Conservation (phyloP, 2,888 invertebrate genomes). For the Drosophila nr. medialis region DNA sequence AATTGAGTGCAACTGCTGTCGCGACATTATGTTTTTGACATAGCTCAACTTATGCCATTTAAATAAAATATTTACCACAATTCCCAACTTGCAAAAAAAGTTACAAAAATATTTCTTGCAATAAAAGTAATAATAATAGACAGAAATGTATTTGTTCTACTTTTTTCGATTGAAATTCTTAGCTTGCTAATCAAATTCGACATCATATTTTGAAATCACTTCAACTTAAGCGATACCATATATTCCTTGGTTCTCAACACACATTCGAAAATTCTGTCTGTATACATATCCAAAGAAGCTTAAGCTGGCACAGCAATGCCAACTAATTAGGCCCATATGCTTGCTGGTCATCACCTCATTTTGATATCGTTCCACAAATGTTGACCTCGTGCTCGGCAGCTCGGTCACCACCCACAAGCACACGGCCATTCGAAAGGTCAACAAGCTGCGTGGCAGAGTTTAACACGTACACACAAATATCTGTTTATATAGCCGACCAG, state of each 20-base stretch:
- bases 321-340: constrained; percentile 63
- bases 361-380: constrained; percentile 60
- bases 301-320: constrained; percentile 33
- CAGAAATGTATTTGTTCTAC: neutral
- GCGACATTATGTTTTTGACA: neutral
- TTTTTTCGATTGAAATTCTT: neutral
- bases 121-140: neutral
- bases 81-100: too few species aligned
- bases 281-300: constrained; percentile 5
- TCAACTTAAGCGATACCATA: neutral
- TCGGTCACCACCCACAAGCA: constrained; percentile 7
- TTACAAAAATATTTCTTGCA: neutral
- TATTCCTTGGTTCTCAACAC: neutral
- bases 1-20: constrained; percentile 10
- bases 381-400: constrained; percentile 41
- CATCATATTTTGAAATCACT: neutral
- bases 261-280: neutral
- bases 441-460: constrained; percentile 54
- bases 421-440: constrained; percentile 50
- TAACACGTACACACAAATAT: constrained; percentile 44
- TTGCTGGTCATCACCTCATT: constrained; percentile 26
- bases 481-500: neutral
- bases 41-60: constrained; percentile 43
- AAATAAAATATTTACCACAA: neutral
- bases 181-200: neutral